phyloP scores from a whole-genome alignment of 1,140 invertebrate species.

The Bombus superbus region DNA sequence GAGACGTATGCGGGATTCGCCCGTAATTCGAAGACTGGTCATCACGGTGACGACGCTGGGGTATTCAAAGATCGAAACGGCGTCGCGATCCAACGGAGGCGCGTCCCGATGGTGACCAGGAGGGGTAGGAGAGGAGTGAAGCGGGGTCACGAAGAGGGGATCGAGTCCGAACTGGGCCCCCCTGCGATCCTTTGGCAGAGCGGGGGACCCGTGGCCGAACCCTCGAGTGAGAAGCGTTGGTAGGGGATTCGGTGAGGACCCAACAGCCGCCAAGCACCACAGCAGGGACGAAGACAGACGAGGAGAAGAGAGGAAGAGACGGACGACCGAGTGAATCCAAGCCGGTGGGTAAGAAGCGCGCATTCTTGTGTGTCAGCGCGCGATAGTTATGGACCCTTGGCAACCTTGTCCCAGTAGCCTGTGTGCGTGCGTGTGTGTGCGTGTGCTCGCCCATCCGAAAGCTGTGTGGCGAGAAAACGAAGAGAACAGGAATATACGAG shows the following conservation, averaged over 20 bases:
- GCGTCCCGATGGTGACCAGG: conserved; percentile 53
- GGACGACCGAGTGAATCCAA: conserved; percentile 61
- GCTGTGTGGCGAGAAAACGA: neutral
- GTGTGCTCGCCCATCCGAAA: conserved; percentile 42
- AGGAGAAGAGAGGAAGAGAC: conserved; percentile 36
- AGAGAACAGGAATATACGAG: conserved; percentile 9
- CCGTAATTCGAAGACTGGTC: conserved; percentile 80
- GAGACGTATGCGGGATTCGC: conserved; percentile 74
- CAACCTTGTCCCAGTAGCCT: conserved; percentile 82
- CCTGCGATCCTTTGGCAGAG: conserved; percentile 54
- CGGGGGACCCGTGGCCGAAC: conserved; percentile 45
- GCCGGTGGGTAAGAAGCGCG: conserved; percentile 71
- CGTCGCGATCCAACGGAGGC: conserved; percentile 67
- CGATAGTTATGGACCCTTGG: conserved; percentile 80
- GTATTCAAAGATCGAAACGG: conserved; percentile 79
- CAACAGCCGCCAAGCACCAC: neutral
- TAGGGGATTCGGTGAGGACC: conserved; percentile 56
- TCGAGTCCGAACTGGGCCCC: conserved; percentile 46
- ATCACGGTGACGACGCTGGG: conserved; percentile 74
- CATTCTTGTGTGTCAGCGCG: conserved; percentile 77
- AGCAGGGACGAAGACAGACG: neutral
- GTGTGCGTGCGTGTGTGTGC: conserved; percentile 36
- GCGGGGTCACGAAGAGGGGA: conserved; percentile 56
- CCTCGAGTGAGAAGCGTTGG: conserved; percentile 31
- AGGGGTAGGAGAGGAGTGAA: conserved; percentile 23